Conservation (phyloP, 2,888 invertebrate genomes). For the Rhyacophila evoluta region DNA sequence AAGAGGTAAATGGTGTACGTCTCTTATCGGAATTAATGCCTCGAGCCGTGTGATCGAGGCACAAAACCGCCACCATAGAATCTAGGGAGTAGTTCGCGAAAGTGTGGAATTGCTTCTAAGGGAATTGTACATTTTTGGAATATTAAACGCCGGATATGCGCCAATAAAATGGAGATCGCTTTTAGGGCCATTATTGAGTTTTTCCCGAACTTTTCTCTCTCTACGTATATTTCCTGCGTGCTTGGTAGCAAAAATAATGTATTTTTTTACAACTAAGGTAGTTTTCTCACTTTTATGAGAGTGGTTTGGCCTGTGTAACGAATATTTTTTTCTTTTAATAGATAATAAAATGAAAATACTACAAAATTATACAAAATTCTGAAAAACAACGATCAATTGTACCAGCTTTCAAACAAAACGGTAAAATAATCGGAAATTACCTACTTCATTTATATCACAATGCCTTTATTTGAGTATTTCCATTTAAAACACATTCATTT, state of each 20-base stretch:
- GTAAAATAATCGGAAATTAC: no score
- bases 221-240: not conserved
- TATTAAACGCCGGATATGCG: conserved; percentile 50
- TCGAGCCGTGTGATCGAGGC: conserved; percentile 33
- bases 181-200: conserved; percentile 17
- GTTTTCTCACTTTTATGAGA: not conserved
- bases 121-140: conserved; percentile 55
- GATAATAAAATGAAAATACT: not conserved
- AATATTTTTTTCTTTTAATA: not conserved
- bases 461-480: no score
- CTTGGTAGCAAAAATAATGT: not conserved
- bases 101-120: conserved; percentile 54
- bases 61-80: conserved; percentile 39
- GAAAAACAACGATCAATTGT: not conserved
- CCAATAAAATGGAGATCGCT: conserved; percentile 44
- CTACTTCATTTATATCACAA: no score
- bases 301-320: not conserved
- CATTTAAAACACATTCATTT: no score
- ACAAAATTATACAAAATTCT: not conserved
- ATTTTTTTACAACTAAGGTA: conserved; percentile 17
- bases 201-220: not conserved
- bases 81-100: conserved; percentile 52
- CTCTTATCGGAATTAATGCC: conserved; percentile 42
- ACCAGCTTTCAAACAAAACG: not conserved
- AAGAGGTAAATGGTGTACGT: conserved; percentile 31